These are phyloP conservation scores for Chlorodrepanis virens DNA, from an alignment of 2,113 vertebrate genomes.

Conservation along the genomic window DNA sequence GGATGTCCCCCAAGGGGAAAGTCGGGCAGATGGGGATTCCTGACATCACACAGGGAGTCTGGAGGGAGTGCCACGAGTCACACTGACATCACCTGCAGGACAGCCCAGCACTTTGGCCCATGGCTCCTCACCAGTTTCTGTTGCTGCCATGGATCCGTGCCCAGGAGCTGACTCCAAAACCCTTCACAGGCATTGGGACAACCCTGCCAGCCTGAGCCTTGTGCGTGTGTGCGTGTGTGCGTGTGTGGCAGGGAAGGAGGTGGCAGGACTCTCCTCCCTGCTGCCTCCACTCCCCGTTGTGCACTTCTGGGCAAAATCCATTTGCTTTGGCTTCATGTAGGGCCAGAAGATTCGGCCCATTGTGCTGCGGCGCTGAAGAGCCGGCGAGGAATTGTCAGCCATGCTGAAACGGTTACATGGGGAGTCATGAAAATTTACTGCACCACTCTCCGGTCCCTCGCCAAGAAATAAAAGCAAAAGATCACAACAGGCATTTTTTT, in stretches of 20 bases:
- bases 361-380: conserved; percentile 41
- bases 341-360: conserved; percentile 53
- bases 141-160: neutral
- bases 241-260: neutral
- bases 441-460: neutral
- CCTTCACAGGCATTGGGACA: neutral
- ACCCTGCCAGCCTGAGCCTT: neutral
- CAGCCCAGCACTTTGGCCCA: neutral
- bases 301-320: conserved; percentile 66
- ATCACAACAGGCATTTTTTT: conserved; percentile 65
- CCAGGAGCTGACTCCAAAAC: neutral
- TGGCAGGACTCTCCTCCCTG: neutral
- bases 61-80: neutral
- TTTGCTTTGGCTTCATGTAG: conserved; percentile 55
- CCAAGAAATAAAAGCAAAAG: conserved; percentile 60
- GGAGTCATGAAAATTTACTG: conserved; percentile 64
- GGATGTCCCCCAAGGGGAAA: neutral
- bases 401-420: conserved; percentile 54
- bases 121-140: neutral
- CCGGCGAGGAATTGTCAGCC: conserved; percentile 30
- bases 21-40: neutral
- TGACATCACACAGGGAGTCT: neutral
- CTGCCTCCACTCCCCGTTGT: conserved; percentile 40
- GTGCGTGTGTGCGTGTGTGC: neutral
- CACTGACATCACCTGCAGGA: neutral